These are phyloP conservation scores for Ischnus inquisitorius DNA, from an alignment of 2,888 invertebrate species.

Conservation along the genomic window DNA sequence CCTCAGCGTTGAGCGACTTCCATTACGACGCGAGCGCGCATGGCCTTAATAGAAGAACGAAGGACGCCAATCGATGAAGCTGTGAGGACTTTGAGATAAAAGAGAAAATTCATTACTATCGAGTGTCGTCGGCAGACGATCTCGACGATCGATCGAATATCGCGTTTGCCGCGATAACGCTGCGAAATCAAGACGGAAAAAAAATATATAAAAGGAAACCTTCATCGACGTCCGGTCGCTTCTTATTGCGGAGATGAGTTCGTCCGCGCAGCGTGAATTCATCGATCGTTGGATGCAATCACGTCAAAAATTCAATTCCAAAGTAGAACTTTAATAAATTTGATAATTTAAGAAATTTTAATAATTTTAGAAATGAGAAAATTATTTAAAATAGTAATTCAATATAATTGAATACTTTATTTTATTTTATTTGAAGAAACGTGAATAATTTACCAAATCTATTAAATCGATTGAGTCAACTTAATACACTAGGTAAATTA, in stretches of 20 bases:
- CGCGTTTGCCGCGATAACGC: not conserved
- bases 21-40: not conserved
- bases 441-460: no score
- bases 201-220: slow-evolving; percentile 4
- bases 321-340: no score
- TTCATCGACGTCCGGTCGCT: not conserved
- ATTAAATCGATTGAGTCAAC: no score
- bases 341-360: not conserved
- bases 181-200: slow-evolving; percentile 7
- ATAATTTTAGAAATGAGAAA: no score
- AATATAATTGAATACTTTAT: no score
- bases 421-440: no score
- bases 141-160: slow-evolving; percentile 8
- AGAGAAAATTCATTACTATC: slow-evolving; percentile 18
- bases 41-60: not conserved
- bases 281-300: not conserved
- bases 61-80: not conserved
- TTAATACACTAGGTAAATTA: no score
- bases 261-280: not conserved
- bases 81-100: not conserved
- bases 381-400: no score
- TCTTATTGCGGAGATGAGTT: not conserved
- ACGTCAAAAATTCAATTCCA: not conserved
- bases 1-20: slow-evolving; percentile 33
- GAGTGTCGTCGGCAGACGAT: not conserved